Evolutionary conservation across 2,888 invertebrate species (phyloP).

Genomic region (Periphyllus acericola): DNA sequence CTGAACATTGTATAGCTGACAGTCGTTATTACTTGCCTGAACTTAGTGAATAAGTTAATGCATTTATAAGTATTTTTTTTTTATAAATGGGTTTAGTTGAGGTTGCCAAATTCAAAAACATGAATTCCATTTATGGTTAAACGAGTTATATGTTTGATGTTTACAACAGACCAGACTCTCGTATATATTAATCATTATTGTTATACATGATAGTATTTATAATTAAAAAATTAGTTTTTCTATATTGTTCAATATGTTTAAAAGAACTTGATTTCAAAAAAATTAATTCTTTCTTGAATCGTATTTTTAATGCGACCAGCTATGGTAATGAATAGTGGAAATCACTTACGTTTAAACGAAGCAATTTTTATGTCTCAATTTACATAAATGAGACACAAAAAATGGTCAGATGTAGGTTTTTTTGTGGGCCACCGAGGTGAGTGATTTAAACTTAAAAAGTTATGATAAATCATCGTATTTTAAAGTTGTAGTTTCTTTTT

Average conservation of each 20-base stretch:
- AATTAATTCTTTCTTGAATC: background rate
- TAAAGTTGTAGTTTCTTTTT: no score
- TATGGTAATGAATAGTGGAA: no score
- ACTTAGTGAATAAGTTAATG: constrained; percentile 8
- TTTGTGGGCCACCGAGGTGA: no score
- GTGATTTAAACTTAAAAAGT: no score
- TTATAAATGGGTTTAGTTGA: background rate
- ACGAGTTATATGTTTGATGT: background rate
- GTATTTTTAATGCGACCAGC: no score
- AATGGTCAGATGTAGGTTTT: no score
- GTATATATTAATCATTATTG: background rate
- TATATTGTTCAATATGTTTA: background rate
- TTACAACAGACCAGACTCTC: background rate
- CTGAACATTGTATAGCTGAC: no score
- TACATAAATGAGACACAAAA: no score
- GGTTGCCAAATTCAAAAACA: constrained; percentile 24
- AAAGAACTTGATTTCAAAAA: background rate
- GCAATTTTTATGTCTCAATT: no score
- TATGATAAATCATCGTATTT: no score
- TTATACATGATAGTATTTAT: no score
- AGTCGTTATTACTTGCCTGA: background rate
- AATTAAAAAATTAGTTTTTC: background rate
- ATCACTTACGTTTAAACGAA: no score
- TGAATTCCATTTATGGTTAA: background rate
- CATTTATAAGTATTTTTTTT: background rate